phyloP scores from a whole-genome alignment of 2,797 vertebrate genomes.

The Cygnus olor region DNA sequence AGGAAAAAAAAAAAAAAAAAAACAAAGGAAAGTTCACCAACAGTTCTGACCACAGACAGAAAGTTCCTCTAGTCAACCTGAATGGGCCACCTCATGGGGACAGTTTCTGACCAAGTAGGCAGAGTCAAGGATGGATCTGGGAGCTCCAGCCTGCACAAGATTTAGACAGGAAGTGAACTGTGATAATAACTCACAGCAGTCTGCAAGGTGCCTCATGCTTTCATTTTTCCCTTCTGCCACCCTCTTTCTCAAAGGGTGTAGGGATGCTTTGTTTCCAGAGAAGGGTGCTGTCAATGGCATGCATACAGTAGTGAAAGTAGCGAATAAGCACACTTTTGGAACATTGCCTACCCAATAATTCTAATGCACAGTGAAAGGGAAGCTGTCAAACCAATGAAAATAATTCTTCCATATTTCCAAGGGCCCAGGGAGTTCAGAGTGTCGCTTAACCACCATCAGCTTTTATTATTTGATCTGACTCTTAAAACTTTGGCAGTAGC shows the following conservation, averaged over 20 bases:
- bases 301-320: not conserved
- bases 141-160: not conserved
- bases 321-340: not conserved
- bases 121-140: not conserved
- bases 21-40: not conserved
- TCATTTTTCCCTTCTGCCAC: not conserved
- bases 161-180: not conserved
- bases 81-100: not conserved
- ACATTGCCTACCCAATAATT: not conserved
- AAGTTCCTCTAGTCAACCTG: not conserved
- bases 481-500: conserved; percentile 36
- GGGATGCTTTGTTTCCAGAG: not conserved
- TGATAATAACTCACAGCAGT: not conserved
- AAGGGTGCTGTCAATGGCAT: not conserved
- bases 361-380: not conserved
- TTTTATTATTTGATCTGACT: conserved; percentile 59
- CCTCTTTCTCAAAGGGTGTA: not conserved
- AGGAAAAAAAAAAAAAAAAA: not conserved
- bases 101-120: not conserved
- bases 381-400: not conserved
- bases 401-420: not conserved
- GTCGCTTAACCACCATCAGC: not conserved
- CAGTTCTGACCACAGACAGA: not conserved
- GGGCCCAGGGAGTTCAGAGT: not conserved
- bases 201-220: not conserved